These are phyloP conservation scores for Corythornis leucogaster DNA, from an alignment of 2,797 vertebrate genomes.

Conservation along the genomic window DNA sequence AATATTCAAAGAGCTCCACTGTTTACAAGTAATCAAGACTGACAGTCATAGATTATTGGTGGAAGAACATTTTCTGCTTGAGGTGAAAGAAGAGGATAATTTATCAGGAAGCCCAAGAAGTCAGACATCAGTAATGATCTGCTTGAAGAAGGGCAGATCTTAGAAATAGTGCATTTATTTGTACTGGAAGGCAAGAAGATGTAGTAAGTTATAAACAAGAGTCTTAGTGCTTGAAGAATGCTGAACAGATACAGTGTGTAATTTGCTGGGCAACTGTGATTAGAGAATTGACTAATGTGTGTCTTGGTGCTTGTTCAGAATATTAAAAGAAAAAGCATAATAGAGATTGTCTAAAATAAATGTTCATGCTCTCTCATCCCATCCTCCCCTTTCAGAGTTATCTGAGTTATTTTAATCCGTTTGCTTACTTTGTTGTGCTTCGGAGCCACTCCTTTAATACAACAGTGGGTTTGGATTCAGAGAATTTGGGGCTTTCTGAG, in stretches of 20 bases:
- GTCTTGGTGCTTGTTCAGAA: neutral
- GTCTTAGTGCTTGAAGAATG: slow-evolving; percentile 4
- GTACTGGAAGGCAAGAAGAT: slow-evolving; percentile 41
- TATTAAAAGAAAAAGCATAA: slow-evolving; percentile 17
- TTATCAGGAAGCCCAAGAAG: slow-evolving; percentile 62
- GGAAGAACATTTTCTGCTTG: slow-evolving; percentile 67
- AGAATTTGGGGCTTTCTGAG: neutral
- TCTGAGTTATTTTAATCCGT: neutral
- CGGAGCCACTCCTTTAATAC: neutral
- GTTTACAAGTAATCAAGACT: slow-evolving; percentile 71
- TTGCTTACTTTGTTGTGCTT: neutral
- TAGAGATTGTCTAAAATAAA: neutral
- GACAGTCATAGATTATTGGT: slow-evolving; percentile 61
- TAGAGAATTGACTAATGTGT: slow-evolving; percentile 38
- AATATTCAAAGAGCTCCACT: slow-evolving; percentile 69
- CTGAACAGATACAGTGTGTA: slow-evolving; percentile 1
- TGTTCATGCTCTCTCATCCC: neutral
- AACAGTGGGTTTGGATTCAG: neutral
- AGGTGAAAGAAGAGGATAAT: slow-evolving; percentile 71
- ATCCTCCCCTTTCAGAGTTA: neutral
- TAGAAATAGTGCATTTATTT: slow-evolving; percentile 42
- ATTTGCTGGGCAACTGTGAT: slow-evolving; percentile 11
- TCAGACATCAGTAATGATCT: slow-evolving; percentile 64
- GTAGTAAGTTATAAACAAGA: slow-evolving; percentile 32
- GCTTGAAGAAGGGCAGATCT: slow-evolving; percentile 52